Percentiles rank a stretch among this genome's conserved stretches.
phyloP scores from a whole-genome alignment of 2,888 invertebrate genomes.

The Reticulitermes lucifugus region DNA sequence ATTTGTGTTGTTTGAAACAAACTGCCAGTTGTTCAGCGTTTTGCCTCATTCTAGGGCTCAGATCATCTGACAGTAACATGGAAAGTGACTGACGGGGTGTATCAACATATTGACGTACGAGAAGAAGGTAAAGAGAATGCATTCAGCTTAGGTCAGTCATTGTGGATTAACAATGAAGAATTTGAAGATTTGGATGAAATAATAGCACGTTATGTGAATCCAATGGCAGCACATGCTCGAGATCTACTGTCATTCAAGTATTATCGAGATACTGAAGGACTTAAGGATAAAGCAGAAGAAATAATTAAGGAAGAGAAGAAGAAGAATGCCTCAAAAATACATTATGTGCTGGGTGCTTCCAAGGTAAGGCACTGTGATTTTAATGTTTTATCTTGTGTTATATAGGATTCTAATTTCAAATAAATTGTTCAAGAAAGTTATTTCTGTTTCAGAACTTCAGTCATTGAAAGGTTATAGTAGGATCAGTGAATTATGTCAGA shows the following conservation, averaged over 20 bases:
- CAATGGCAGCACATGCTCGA: conserved; percentile 94
- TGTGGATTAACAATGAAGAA: conserved; percentile 92
- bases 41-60: conserved; percentile 71
- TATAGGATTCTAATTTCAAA: too few species aligned
- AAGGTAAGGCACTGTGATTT: conserved; percentile 64
- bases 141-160: conserved; percentile 89
- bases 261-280: conserved; percentile 82
- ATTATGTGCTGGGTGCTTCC: conserved; percentile 86
- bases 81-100: conserved; percentile 95
- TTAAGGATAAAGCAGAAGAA: conserved; percentile 90
- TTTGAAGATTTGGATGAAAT: conserved; percentile 99
- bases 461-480: too few species aligned
- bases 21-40: neutral
- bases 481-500: too few species aligned
- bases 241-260: conserved; percentile 94
- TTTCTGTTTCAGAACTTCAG: too few species aligned
- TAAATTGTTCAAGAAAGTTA: too few species aligned
- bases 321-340: conserved; percentile 88
- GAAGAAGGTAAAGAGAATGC: conserved; percentile 97
- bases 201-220: conserved; percentile 94
- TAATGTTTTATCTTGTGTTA: too few species aligned
- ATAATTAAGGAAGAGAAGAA: conserved; percentile 88
- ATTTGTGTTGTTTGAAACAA: neutral
- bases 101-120: conserved; percentile 95
- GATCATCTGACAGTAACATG: conserved; percentile 98